Base-by-base conservation (phyloP, 2,113 vertebrate species). In the Zingel zingel region DNA sequence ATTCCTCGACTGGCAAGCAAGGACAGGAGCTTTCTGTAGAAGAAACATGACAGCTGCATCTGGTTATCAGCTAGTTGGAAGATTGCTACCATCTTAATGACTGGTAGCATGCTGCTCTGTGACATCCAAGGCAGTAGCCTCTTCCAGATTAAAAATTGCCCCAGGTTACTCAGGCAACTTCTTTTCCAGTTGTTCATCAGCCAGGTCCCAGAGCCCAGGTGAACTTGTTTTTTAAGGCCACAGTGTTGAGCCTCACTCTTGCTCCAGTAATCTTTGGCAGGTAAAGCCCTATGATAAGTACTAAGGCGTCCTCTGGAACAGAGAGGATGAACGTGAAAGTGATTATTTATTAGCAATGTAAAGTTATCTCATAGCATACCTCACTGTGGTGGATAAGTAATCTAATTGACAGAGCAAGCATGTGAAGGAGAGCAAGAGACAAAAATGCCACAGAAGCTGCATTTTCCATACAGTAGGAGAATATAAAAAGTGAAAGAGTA, bases 281-380 rank as follows among this genome's bases (percentile, higher is more conserved):
- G 45, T 54, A 43, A 74, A 66, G 47, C 33, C n/a, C 54, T 67
- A 18, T 48, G 58, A 66, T 10, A 43, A 61, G 58, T 30, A 15
- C 21, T 47, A n/a, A 15, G 10, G 51, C 12, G 3, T 58, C 6
- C 19, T 36, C 19, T 59, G 63, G 54, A 57, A 50, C 13, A 73
- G 27, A 27, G 30, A 57, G 45, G 6, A 63, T 47, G 14, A 62
- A 30, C 47, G 65, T 59, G 15, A 78, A 59, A 58, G n/a, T 67
- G 30, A 78, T 87, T 74, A 83, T 85, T 62, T 62, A 63, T 72
- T 51, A 54, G 50, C 58, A 27, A 64, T 56, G 79, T 74, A 63
- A 83, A 74, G 36, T 33, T 62, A 83, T 73, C 62, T 81, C 53
- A 58, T 36, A 16, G 57, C 81, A 65, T 25, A 79, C 66, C 54